Base-by-base conservation (phyloP, 2,113 vertebrate genomes). In the Nipponia nippon region DNA sequence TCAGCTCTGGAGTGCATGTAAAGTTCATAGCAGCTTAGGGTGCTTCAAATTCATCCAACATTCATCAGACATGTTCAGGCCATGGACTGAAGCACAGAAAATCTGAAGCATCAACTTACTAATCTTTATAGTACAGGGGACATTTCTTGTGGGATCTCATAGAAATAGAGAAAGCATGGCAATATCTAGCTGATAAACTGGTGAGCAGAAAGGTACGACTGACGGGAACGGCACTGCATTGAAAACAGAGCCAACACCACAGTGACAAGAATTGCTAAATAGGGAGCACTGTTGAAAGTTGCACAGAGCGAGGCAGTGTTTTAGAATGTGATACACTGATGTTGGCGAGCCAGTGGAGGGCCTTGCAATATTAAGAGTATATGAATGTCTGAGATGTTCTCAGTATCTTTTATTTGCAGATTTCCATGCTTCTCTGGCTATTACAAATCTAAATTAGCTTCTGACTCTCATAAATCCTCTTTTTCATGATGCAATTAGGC, bases 401-500 rank as follows among this genome's bases (percentile, higher is more conserved):
- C 85, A 61, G 61, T 93, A 81, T 69, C 40, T 91, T 91, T 96
- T 85, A 66, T 91, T 95, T 85, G 63, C 67, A 94, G 40, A 89
- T 93, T 96, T 96, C 52, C 66, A 72, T 92, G 87, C 67, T 95
- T 94, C 70, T 95, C 70, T 95, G 87, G 49, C 80, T 94, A 96
- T 42, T 95, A 88, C 34, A 90, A 90, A 96, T 90, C 66, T 89
- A 86, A 97, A 95, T 86, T 89, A 95, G 50, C 62, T 95, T 90
- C 91, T 95, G 84, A 70, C 21, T 81, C 46, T 95, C 70, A 83
- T 89, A 96, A 95, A 91, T 95, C 72, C 86, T 96, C 65, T 94
- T 92, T 90, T 87, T 90, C 49, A 62, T 77, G 14, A 93, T 91
- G 40, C 85, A 96, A 97, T 97, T 98, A 97, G 89, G 71, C 25